Base-by-base conservation (phyloP, 2,888 invertebrate species). In the Cenopis cana region DNA sequence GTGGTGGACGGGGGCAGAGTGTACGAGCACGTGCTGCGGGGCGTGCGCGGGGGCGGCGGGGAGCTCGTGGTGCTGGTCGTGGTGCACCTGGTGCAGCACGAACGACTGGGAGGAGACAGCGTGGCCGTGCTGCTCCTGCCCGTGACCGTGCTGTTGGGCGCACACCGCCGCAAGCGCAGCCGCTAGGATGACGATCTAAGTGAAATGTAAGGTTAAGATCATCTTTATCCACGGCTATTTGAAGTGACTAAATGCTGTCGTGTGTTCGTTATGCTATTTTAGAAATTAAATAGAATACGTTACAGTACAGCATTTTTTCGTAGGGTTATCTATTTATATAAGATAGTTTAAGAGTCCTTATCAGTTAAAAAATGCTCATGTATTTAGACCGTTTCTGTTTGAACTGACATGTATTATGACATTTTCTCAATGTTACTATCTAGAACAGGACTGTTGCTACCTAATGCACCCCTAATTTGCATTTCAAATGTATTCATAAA, bases 61-160 rank as follows among this genome's bases (percentile, higher is more conserved):
- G 33, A 57, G 55, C 10, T 18, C 46, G 14, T 66, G 36, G 69
- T 66, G 74, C 6, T 69, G 57, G 29, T 64, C 69, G 57, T 71
- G 76, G 71, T 60, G 67, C 72, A 69, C 59, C 24, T 81, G 82
- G 76, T 78, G 82, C 29, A 77, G 76, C 36, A 78, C 75, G 73
- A 82, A 80, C 70, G 79, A 85, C 71, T 83, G 82, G 10, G 84
- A 82, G 41, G 81, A 83, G 67, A 79, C 72, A 54, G 85, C 80
- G 66, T 81, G 81, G 36, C 73, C 73, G 69, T 76, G 52, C 41
- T 65, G 46, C 20, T 57, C 76, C 12, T 79, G 78, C 1, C 77
- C 81, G 20, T 80, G 74, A 9, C 75, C 38, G 73, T 77, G 77
- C 68, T 87, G 79, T 74, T 86, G 83, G 36, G 83, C 84, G 62